A percentile compares a stretch with the other conserved stretches of the same genome.
phyloP scores from a whole-genome alignment of 2,888 invertebrate genomes.

The Unio delphinus region DNA sequence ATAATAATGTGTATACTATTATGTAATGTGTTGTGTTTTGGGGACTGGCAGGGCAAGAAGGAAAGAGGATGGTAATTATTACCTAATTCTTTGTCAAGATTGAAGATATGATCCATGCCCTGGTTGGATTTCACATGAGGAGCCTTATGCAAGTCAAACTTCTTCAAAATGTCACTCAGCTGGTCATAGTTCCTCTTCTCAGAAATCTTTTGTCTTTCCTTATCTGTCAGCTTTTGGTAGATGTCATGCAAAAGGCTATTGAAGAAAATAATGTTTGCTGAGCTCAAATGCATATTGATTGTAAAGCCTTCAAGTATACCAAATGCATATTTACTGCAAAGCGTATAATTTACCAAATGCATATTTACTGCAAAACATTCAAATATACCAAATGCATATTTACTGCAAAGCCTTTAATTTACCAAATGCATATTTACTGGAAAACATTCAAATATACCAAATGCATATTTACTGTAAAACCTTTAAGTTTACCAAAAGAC shows the following conservation, averaged over 20 bases:
- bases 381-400: not conserved
- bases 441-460: not conserved
- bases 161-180: conserved; percentile 28
- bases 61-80: conserved; percentile 2
- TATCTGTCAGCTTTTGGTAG: conserved; percentile 18
- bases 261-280: not conserved
- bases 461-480: not conserved
- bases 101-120: conserved; percentile 46
- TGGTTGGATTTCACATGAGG: conserved; percentile 9
- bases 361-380: not conserved
- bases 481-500: no score
- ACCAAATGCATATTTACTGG: not conserved
- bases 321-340: not conserved
- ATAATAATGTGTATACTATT: no score
- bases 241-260: conserved; percentile 20
- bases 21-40: no score
- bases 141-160: conserved; percentile 15
- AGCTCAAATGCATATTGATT: not conserved
- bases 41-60: not conserved
- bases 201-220: conserved; percentile 22
- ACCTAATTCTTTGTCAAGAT: conserved; percentile 58
- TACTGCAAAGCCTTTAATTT: not conserved
- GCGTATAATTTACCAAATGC: not conserved
- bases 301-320: no score
- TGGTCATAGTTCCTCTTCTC: conserved; percentile 23